These are phyloP conservation scores for Drosophila affinis DNA, from an alignment of 2,888 invertebrate species.

Conservation along the genomic window DNA sequence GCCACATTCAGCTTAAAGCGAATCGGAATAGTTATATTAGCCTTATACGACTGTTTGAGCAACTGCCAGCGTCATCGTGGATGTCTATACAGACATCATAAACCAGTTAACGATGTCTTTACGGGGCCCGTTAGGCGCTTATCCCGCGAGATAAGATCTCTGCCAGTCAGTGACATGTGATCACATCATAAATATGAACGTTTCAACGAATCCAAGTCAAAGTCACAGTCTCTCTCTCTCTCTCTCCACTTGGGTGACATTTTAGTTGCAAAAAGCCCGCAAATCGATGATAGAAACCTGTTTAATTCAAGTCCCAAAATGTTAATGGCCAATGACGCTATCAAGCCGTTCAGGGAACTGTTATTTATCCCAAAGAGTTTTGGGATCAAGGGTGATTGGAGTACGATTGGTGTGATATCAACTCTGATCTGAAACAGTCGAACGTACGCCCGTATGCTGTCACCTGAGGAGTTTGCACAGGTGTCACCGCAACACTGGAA, in stretches of 20 bases:
- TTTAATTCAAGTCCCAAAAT: constrained; percentile 12
- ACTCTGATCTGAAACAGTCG: not conserved
- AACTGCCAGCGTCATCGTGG: constrained; percentile 24
- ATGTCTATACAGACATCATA: constrained; percentile 35
- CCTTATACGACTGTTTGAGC: constrained; percentile 9
- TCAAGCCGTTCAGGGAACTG: constrained; percentile 1
- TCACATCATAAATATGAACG: constrained; percentile 28
- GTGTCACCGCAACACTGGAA: constrained; percentile 20
- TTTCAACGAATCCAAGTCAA: constrained; percentile 16
- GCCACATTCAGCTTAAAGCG: not conserved
- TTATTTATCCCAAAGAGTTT: not conserved
- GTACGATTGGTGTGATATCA: too few relatives aligned
- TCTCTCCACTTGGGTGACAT: constrained; percentile 18
- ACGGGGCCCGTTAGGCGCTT: constrained; percentile 32
- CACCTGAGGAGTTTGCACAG: constrained; percentile 33
- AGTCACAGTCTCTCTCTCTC: not conserved
- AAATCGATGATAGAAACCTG: constrained; percentile 21
- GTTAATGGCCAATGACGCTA: not conserved
- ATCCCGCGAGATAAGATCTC: constrained; percentile 33
- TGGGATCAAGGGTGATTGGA: not conserved
- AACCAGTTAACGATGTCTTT: constrained; percentile 57
- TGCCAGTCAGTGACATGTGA: constrained; percentile 24
- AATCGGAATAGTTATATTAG: constrained; percentile 18
- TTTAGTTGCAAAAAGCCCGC: constrained; percentile 31
- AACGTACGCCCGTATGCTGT: not conserved